Conservation (phyloP, 2,888 invertebrate species). For the Tenthredo amoena region DNA sequence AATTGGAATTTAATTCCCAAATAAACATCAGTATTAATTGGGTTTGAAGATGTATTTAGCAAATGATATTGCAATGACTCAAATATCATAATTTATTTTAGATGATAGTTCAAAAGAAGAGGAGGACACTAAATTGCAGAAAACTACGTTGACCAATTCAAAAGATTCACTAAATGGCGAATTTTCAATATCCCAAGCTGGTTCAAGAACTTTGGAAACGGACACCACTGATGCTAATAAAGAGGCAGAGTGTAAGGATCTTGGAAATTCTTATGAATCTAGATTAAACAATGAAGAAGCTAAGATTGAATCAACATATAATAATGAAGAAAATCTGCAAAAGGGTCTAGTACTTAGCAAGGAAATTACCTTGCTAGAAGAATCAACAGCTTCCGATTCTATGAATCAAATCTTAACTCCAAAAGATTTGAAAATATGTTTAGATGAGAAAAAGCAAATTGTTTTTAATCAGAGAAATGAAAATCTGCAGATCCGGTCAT, state of each 20-base stretch:
- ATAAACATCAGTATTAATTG: not conserved
- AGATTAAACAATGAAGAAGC: not conserved
- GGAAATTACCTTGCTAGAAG: not conserved
- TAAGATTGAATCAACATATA: not conserved
- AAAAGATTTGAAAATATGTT: not conserved
- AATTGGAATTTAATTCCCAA: not conserved
- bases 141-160: not conserved
- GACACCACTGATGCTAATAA: not conserved
- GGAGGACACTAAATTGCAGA: not conserved
- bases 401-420: not conserved
- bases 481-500: constrained; percentile 1
- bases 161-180: not conserved
- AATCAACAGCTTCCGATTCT: constrained; percentile 5
- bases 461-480: not conserved
- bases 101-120: constrained; percentile 9
- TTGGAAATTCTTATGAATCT: not conserved
- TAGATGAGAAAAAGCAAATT: not conserved
- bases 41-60: not conserved
- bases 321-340: not conserved
- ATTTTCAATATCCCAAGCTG: not conserved
- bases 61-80: not conserved
- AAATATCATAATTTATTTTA: constrained; percentile 8
- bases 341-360: not conserved
- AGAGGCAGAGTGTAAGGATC: not conserved
- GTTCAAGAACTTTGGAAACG: not conserved